Base-by-base conservation (phyloP, 2,113 vertebrate genomes). In the Sorex araneus region DNA sequence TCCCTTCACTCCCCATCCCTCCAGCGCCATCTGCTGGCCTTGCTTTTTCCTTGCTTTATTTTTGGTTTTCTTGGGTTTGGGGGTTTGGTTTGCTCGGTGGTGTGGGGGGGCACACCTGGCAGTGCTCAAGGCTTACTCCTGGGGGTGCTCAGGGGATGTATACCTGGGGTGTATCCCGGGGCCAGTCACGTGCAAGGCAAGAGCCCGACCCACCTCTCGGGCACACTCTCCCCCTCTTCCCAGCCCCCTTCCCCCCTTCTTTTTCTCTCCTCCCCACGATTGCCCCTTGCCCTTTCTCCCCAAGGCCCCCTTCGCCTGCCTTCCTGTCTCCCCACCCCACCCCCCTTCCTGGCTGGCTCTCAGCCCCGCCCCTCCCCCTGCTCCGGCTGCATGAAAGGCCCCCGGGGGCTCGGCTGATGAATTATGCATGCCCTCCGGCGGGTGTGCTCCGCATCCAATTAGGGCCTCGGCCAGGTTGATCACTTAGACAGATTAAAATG, bases 401-500 rank as follows among this genome's bases (percentile, higher is more conserved):
- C 67, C 63, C 32, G 3, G 2, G 50, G 54, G 87, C 83, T 90
- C 18, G 57, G 69, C 82, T 84, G 73, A 91, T 97, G 81, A 96
- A 97, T 96, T 96, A 96, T 97, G 91, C 92, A 97, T 93, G 83
- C 10, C 67, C 36, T 88, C 92, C 94, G 90, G 93, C 74, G 13
- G 84, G 94, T 89, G 88, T 80, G 87, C 97, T 87, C 89, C 89
- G 82, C 90, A 80, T 90, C 94, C 92, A 96, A 88, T 96, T 93
- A 95, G 81, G 87, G 60, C 84, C 93, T 50, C 81, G 82, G 94
- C 87, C 80, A 93, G 94, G 87, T 79, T 93, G 95, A 92, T 95
- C 94, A 95, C 87, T 93, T 36, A 95, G 94, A 87, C 90, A 96
- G 97, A 96, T 96, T 97, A 94, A 97, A 96, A 95, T 94, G 92